Base-by-base conservation (phyloP, 1,140 invertebrate genomes). In the Drosophila subpulchrella region DNA sequence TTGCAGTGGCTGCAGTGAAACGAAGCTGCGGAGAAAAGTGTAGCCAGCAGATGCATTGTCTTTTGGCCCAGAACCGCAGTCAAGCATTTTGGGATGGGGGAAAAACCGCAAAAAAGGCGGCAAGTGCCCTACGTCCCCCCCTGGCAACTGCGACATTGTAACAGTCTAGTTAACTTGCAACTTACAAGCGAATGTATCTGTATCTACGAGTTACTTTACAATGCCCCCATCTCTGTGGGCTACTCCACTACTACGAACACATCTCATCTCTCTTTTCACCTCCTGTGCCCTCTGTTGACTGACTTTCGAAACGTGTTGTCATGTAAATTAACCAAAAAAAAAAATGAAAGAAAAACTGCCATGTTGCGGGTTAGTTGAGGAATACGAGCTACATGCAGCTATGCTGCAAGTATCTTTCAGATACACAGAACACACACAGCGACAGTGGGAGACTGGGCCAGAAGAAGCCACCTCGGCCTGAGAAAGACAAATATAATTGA, bases 301-400 rank as follows among this genome's bases (percentile, higher is more conserved):
- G 83, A 88, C 83, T 88, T 88, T 89, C 76, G 75, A 88, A 88
- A 88, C 80, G 84, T 88, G 83, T 89, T 88, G 83, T 89, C 83
- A 88, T 88, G 83, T 88, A 88, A 88, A 88, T 88, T 88, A 88
- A 89, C 79, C 76, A 85, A 79, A 85, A 78, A 62, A 17, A 34
- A 53, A 8, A 63, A 74, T 0, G 32, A 68, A 36, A 41, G 56
- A 15, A 54, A 68, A 66, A 71, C 51, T 61, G 66, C 75, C 71
- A 67, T 75, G 78, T 75, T 75, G 60, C 60, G 54, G 83, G 76
- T 46, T 85, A 65, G 74, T 53, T 67, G 75, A 47, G 75, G 66
- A 71, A 71, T 50, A 77, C 59, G 7, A 41, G 39, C 27, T 46
- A 72, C 66, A 59, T 47, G 57, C 65, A 56, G 53, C 53, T 56